Evolutionary conservation across 1,140 invertebrate genomes (phyloP).

Genomic region (Centruroides sculpturatus): DNA sequence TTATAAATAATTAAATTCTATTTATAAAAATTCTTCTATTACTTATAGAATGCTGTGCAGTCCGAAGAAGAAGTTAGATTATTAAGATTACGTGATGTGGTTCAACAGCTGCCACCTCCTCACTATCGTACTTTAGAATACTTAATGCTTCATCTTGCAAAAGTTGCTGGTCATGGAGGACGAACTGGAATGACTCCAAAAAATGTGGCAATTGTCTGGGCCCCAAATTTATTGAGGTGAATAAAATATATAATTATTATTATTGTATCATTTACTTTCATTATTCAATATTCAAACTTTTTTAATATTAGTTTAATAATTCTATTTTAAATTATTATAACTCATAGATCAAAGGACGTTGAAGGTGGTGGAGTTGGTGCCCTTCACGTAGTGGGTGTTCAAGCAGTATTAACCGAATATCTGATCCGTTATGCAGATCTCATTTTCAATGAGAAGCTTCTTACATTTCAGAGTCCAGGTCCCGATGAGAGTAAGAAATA

Average conservation of each 20-base stretch:
- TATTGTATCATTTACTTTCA: too few relatives aligned
- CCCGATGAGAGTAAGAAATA: slow-evolving; percentile 4
- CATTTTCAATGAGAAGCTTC: slow-evolving; percentile 13
- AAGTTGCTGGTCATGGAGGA: slow-evolving; percentile 62
- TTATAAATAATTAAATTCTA: too few relatives aligned
- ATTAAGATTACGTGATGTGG: slow-evolving; percentile 64
- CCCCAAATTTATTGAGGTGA: slow-evolving; percentile 80
- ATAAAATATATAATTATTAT: too few relatives aligned
- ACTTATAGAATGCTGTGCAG: slow-evolving; percentile 56
- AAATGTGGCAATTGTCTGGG: slow-evolving; percentile 97
- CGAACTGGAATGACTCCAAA: slow-evolving; percentile 92
- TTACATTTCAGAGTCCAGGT: slow-evolving; percentile 1
- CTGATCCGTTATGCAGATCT: slow-evolving; percentile 14
- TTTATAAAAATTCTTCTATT: not conserved
- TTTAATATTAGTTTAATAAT: too few relatives aligned
- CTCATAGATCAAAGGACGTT: slow-evolving; percentile 9
- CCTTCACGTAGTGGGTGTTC: slow-evolving; percentile 14
- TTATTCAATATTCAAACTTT: too few relatives aligned
- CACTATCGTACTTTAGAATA: slow-evolving; percentile 93
- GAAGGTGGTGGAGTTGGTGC: slow-evolving; percentile 14
- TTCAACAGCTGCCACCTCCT: slow-evolving; percentile 84
- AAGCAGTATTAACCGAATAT: slow-evolving; percentile 16
- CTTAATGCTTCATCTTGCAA: slow-evolving; percentile 76
- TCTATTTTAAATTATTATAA: too few relatives aligned
- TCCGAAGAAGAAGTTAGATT: slow-evolving; percentile 46